phyloP scores from a whole-genome alignment of 1,140 invertebrate genomes.

The Paralvinella palmiformis region DNA sequence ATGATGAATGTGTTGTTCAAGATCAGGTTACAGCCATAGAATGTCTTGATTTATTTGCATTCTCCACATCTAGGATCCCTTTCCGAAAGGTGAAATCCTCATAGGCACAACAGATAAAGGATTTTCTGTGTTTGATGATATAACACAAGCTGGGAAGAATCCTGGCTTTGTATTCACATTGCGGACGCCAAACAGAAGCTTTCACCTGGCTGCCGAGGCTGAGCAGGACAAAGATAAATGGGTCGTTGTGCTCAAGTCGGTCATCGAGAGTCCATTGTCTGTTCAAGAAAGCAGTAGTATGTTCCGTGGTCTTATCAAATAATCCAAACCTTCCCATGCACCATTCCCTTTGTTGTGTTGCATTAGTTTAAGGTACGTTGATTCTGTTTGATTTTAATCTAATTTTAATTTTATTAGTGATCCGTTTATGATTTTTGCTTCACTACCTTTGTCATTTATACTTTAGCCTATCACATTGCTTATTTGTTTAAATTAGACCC shows the following conservation, averaged over 20 bases:
- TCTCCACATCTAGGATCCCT: conserved; percentile 59
- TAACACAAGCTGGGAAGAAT: conserved; percentile 60
- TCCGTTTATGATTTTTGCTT: too few relatives aligned
- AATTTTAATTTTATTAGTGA: too few relatives aligned
- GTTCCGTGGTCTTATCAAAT: too few relatives aligned
- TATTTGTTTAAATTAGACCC: too few relatives aligned
- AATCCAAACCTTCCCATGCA: too few relatives aligned
- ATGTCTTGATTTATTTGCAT: background rate
- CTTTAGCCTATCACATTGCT: too few relatives aligned
- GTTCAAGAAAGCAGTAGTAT: conserved; percentile 73
- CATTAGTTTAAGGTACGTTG: too few relatives aligned
- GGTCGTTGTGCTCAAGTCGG: conserved; percentile 63
- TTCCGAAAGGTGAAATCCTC: conserved; percentile 86
- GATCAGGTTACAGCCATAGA: background rate
- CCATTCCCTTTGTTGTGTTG: too few relatives aligned
- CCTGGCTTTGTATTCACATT: conserved; percentile 74
- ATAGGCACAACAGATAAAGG: conserved; percentile 66
- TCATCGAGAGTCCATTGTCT: conserved; percentile 70
- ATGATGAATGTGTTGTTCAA: background rate
- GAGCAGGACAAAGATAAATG: conserved; percentile 9
- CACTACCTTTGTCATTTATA: too few relatives aligned
- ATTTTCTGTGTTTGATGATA: conserved; percentile 61
- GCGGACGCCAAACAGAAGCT: conserved; percentile 75
- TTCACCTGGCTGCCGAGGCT: conserved; percentile 56
- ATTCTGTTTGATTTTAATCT: too few relatives aligned